Conservation (phyloP, 2,113 vertebrate species). For the Heloderma charlesbogerti region DNA sequence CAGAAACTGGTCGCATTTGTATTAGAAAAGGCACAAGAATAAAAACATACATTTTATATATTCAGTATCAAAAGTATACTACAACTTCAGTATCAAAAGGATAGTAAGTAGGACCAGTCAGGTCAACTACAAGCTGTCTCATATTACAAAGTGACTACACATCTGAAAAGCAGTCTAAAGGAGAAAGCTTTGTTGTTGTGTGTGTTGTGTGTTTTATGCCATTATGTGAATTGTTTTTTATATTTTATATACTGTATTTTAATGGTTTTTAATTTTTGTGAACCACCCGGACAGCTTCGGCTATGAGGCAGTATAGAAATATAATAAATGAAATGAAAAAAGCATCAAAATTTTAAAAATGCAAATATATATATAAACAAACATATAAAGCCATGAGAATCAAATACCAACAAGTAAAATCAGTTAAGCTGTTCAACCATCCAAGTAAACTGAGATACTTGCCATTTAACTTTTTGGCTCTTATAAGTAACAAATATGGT, state of each 20-base stretch:
- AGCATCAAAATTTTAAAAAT: not conserved
- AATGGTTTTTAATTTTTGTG: no score
- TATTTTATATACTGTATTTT: no score
- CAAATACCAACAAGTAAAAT: rapidly evolving
- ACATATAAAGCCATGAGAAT: rapidly evolving
- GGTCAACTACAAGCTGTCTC: not conserved
- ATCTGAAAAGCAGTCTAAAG: not conserved
- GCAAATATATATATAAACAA: not conserved
- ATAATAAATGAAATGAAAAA: no score
- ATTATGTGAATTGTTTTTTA: no score
- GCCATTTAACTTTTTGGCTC: rapidly evolving
- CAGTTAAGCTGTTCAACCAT: rapidly evolving
- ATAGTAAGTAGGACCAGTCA: not conserved
- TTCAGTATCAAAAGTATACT: no score
- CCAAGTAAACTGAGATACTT: rapidly evolving
- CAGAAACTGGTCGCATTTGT: not conserved
- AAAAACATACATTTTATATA: not conserved
- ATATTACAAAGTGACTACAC: not conserved
- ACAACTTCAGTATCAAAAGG: not conserved
- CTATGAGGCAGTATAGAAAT: no score
- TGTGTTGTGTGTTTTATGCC: no score
- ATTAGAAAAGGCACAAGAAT: not conserved
- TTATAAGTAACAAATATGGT: not conserved
- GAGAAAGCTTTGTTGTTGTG: not conserved
- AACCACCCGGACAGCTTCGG: no score